Base-by-base conservation (phyloP, 1,140 invertebrate genomes). In the Reticulitermes speratus region DNA sequence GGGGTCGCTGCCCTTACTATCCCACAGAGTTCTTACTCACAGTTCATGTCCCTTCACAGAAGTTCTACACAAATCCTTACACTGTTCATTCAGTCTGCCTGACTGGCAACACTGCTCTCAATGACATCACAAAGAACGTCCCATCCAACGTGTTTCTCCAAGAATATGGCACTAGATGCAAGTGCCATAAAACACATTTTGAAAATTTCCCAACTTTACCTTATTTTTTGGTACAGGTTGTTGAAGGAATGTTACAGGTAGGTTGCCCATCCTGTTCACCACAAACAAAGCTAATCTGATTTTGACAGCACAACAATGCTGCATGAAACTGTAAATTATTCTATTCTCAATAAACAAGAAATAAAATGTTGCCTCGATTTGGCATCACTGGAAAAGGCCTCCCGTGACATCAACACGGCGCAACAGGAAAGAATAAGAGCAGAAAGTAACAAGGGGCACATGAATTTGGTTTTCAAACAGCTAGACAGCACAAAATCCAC, bases 181-280 rank as follows among this genome's bases (percentile, higher is more conserved):
- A 69, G 83, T 86, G 38, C 45, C n/a, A 87, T 45, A 75, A 65
- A 87, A 82, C 82, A 38, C 69, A 84, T 83, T 86, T 82, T 83
- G 25, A 85, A 87, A 85, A 81, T 82, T 86, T 87, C 59, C 48
- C 30, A 75, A 44, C 52, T 75, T 55, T 55, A 25, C n/a, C 44
- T 52, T 84, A 38, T 84, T 84, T 32, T 86, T 87, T 87, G 84
- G 85, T 86, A 86, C 85, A 86, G 87, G 84, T 85, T 87, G 84
- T 87, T 87, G 85, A 87, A 87, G 87, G 87, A 87, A 87, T 87
- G 87, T 87, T 86, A 86, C 87, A 86, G 87, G 55, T 84, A 84
- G 87, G 87, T 86, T 81, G 81, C 81, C 87, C 87, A 84, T 82
- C 87, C 87, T 87, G 87, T 65, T 86, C 85, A 83, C 86, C 86